Percentiles rank a stretch among this genome's conserved stretches.
phyloP scores from a whole-genome alignment of 2,888 invertebrate genomes.

The Polyploca ridens region DNA sequence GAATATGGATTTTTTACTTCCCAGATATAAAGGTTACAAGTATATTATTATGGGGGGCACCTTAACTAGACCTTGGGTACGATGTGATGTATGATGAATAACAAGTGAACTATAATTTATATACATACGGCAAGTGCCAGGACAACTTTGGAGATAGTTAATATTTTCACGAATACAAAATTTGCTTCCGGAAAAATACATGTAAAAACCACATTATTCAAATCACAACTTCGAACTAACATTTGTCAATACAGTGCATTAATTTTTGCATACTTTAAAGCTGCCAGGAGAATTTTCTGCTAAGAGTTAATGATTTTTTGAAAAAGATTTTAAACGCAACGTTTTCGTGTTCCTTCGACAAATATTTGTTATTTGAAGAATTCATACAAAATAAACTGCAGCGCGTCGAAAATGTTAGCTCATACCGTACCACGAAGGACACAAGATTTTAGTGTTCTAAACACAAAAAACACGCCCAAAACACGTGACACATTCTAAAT shows the following conservation, averaged over 20 bases:
- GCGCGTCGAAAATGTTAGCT: not conserved
- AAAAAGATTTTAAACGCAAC: not conserved
- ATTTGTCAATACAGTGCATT: not conserved
- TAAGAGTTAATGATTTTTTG: not conserved
- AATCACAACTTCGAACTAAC: not conserved
- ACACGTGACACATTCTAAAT: slow-evolving; percentile 9
- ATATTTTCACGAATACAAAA: no score
- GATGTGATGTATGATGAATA: not conserved
- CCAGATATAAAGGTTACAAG: not conserved
- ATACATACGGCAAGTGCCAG: no score
- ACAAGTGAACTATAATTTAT: not conserved
- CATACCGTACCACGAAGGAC: not conserved
- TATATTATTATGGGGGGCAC: not conserved
- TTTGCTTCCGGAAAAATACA: not conserved
- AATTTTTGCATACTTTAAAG: not conserved
- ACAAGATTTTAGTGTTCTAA: slow-evolving; percentile 13
- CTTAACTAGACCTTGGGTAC: slow-evolving; percentile 2
- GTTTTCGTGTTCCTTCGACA: no score
- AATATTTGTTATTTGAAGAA: not conserved
- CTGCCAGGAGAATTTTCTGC: not conserved
- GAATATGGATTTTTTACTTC: not conserved
- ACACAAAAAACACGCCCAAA: not conserved
- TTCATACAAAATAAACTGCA: not conserved
- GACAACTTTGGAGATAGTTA: not conserved
- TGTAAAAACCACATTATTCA: not conserved